Base-by-base conservation (phyloP, 2,888 invertebrate species). In the Nemotelus nigrinus region DNA sequence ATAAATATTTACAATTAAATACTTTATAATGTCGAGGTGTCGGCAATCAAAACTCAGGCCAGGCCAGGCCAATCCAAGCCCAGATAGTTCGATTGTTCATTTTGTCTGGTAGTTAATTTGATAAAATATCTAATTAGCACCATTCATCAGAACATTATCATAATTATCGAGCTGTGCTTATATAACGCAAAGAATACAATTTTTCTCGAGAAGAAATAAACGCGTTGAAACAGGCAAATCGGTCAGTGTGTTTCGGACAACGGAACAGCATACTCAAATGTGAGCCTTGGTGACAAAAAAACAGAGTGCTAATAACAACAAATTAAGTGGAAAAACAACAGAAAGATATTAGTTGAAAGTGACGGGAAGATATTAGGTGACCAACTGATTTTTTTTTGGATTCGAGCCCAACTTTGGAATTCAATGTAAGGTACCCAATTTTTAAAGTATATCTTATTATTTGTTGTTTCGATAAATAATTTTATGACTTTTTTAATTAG, bases 111-210 rank as follows among this genome's bases (percentile, higher is more conserved):
- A 41, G 25, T 53, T 53, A 70, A 60, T 74, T 60, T 74, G 74
- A 74, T 74, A 74, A 74, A 74, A 74, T 48, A 74, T 45, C 48
- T 63, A 74, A 74, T 74, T 74, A 74, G 47, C 74, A 48, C 60
- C 45, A 74, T 74, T 74, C 74, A 74, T 74, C 74, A 74, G 74
- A 60, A 60, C 60, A 74, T 74, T 74, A 74, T 74, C 60, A 60
- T 60, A 60, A 70, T 70, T 70, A 70, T 70, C 70, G 47, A 39
- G 50, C 47, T 25, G 48, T 48, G 45, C 58, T 74, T 60, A 74
- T 74, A 63, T 74, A 60, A 74, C 47, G 39, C 41, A 41, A 48
- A 74, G 41, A 60, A 48, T 74, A 41, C n/a, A 5, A 63, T 48
- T 55, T 55, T 55, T 39, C 25, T 25, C 25, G 25, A 25, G 25